Evolutionary conservation across 2,888 invertebrate genomes (phyloP).

Genomic region (Drosophila aldrichi): DNA sequence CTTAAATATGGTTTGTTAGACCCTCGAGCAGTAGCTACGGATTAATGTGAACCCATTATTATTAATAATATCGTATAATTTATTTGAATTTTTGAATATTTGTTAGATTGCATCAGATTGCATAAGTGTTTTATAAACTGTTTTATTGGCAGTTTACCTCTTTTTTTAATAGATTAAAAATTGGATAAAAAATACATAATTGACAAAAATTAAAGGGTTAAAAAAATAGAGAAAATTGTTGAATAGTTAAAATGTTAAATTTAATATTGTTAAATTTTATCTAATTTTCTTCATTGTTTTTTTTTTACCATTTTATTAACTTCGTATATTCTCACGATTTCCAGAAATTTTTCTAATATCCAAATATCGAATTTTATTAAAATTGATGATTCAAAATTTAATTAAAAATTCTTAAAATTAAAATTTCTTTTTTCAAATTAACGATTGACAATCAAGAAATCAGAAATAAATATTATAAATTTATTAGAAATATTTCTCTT

Average conservation of each 20-base stretch:
- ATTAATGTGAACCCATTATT: slow-evolving; percentile 15
- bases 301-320: not conserved
- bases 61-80: too few species aligned
- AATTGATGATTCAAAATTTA: too few species aligned
- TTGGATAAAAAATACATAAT: not conserved
- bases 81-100: too few species aligned
- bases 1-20: not conserved
- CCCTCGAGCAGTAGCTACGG: slow-evolving; percentile 4
- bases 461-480: too few species aligned
- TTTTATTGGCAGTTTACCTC: not conserved
- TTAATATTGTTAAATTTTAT: too few species aligned
- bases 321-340: not conserved
- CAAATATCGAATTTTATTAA: too few species aligned
- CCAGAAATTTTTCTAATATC: not conserved
- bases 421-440: not conserved
- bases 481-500: too few species aligned
- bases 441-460: not conserved
- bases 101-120: not conserved
- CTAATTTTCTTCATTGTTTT: not conserved
- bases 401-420: not conserved
- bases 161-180: not conserved
- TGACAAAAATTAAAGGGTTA: not conserved
- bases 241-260: too few species aligned
- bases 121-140: not conserved
- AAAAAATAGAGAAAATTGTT: too few species aligned